Evolutionary conservation across 2,797 vertebrate genomes (phyloP), one percentile per base, ranked within the genome.

Genomic region (Crax fasciolata): DNA sequence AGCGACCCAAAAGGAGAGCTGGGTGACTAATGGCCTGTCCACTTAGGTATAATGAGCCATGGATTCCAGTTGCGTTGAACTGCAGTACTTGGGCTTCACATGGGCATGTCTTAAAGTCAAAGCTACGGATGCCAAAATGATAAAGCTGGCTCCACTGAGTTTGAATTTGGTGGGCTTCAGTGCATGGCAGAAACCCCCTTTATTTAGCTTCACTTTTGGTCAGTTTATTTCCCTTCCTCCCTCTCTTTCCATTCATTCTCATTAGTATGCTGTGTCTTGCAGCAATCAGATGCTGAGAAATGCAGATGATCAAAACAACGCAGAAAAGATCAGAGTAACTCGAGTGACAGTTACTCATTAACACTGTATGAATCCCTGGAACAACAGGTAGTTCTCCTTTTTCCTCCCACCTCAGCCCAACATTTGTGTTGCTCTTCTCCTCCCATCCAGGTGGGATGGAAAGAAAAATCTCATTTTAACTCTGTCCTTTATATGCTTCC

Each of bases 31-130:
- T 0, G 6, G 55, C 51, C 30, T 2, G 0, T n/a, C n/a, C 27
- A 23, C 17, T 35, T 6, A 14, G 0, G 3, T 11, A 39, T 3
- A 15, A 74, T 0, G 3, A 73, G 32, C 72, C 55, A 58, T 1
- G 0, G 55, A 32, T 13, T 59, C 61, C 44, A 28, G 44, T 2
- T 20, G 27, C 20, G 32, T 6, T 27, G n/a, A 52, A 39, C 21
- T 35, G 51, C 24, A 66, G 35, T 6, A 20, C 10, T 8, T 55
- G 38, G n/a, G 21, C 46, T 61, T 38, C 46, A 84, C 0, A 0
- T 2, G 39, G 35, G 24, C 49, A 43, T 2, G 10, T 74, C 84
- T 57, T 61, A 41, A 68, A 63, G 27, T 17, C n/a, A 14, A 52
- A 49, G 51, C 43, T 67, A 52, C n/a, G 1, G 4, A 54, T 4